Evolutionary conservation across 2,888 invertebrate genomes (phyloP), one percentile per base, ranked within the genome.

Genomic region (Acheta domesticus): DNA sequence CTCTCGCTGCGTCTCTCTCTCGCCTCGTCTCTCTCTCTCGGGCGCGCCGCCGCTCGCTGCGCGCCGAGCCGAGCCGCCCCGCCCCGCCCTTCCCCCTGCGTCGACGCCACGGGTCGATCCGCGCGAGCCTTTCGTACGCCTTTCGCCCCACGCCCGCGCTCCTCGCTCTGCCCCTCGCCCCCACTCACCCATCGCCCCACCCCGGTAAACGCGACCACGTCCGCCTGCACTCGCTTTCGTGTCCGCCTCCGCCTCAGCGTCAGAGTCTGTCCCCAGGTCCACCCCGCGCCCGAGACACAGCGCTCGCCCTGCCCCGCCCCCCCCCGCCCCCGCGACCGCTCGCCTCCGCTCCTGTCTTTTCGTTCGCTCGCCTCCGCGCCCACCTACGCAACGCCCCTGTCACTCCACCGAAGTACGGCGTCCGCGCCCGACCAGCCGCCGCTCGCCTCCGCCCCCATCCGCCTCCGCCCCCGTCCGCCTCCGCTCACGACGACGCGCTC

Each of bases 21-120:
- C 88, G 88, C 87, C n/a, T n/a, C n/a, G n/a, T 88, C 87, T 88
- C 88, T 86, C 87, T 87, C 86, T 85, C 85, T 84, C 84, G 83
- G 85, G 84, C 85, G 84, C 81, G 77, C 81, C 81, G 77, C 81
- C 83, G 84, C 84, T 83, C 85, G 83, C 83, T 83, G 84, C 84
- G 84, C 85, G 83, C 84, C 80, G 80, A 77, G 78, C 79, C 78
- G 36, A 77, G 80, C 75, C 62, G 21, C 48, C 36, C 36, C 36
- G 36, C 36, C 36, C 36, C 36, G 36, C 36, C 36, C 36, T 36
- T 2, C 36, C 0, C n/a, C 14, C 73, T 77, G 74, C n/a, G 82
- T 84, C 86, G 87, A 87, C 87, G 87, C 87, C 86, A 87, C 87
- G 80, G 86, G 86, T 87, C 87, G 87, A 84, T 83, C 76, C 81